Evolutionary conservation across 2,113 vertebrate genomes (phyloP).

Genomic region (Hippocampus mohnikei): DNA sequence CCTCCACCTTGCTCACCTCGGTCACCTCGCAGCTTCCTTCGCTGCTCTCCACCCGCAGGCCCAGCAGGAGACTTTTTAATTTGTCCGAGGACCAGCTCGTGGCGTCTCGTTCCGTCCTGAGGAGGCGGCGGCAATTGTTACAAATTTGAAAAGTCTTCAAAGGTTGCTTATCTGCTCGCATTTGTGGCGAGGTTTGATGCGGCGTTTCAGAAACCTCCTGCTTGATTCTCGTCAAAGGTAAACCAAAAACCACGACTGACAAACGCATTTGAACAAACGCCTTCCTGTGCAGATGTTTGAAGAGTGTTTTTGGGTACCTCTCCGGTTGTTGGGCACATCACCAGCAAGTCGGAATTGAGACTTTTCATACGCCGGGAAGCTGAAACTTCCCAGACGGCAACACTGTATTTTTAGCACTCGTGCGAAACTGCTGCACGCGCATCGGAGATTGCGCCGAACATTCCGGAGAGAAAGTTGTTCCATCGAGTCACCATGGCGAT

Average conservation of each 20-base stretch:
- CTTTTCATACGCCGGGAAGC: neutral
- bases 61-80: constrained; percentile 83
- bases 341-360: neutral
- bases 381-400: neutral
- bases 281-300: too few species aligned
- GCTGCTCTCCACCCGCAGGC: constrained; percentile 78
- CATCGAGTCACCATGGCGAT: neutral
- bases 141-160: neutral
- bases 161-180: too few species aligned
- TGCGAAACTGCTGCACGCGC: neutral
- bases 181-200: too few species aligned
- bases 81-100: constrained; percentile 94
- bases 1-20: constrained; percentile 87
- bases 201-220: neutral
- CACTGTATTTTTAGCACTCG: neutral
- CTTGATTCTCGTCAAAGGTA: too few species aligned
- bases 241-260: too few species aligned
- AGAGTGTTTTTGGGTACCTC: neutral
- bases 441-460: neutral
- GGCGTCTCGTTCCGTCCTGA: constrained; percentile 94
- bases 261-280: too few species aligned
- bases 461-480: neutral
- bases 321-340: neutral
- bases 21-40: constrained; percentile 90
- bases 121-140: neutral